These are phyloP conservation scores for Cremastinae sp. DNA, from an alignment of 2,888 invertebrate genomes.

Conservation along the genomic window DNA sequence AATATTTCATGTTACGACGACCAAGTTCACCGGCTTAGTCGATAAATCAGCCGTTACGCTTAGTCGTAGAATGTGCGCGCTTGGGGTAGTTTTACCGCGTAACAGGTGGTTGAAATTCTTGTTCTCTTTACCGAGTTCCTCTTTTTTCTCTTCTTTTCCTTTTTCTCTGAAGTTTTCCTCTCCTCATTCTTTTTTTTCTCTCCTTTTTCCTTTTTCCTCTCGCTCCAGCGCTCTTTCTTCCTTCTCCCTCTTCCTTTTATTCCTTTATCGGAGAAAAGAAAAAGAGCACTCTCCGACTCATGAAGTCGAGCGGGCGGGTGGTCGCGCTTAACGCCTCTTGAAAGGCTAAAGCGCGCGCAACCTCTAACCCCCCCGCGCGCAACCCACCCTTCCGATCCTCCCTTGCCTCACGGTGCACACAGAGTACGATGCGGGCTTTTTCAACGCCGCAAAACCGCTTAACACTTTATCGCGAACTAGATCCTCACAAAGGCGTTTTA, in stretches of 20 bases:
- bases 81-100: constrained; percentile 74
- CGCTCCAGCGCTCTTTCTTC: constrained; percentile 33
- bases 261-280: constrained; percentile 78
- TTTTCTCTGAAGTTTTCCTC: constrained; percentile 36
- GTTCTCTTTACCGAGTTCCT: constrained; percentile 69
- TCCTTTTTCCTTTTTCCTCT: constrained; percentile 23
- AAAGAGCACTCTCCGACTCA: constrained; percentile 77
- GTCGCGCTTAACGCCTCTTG: constrained; percentile 77
- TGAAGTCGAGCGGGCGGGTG: constrained; percentile 70
- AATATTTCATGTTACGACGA: constrained; percentile 57
- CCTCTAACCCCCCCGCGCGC: constrained; percentile 53
- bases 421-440: constrained; percentile 57
- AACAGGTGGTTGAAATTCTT: constrained; percentile 78
- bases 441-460: constrained; percentile 67
- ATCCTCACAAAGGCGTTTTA: constrained; percentile 57
- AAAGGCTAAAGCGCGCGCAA: constrained; percentile 73
- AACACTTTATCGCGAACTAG: constrained; percentile 65
- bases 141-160: constrained; percentile 23
- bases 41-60: constrained; percentile 76
- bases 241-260: constrained; percentile 68
- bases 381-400: background rate
- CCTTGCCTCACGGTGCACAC: constrained; percentile 12
- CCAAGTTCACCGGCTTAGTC: constrained; percentile 71
- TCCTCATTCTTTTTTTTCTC: constrained; percentile 62
- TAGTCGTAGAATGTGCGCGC: constrained; percentile 68